These are phyloP conservation scores for Centropus bengalensis DNA, from an alignment of 2,113 vertebrate species.

Conservation along the genomic window DNA sequence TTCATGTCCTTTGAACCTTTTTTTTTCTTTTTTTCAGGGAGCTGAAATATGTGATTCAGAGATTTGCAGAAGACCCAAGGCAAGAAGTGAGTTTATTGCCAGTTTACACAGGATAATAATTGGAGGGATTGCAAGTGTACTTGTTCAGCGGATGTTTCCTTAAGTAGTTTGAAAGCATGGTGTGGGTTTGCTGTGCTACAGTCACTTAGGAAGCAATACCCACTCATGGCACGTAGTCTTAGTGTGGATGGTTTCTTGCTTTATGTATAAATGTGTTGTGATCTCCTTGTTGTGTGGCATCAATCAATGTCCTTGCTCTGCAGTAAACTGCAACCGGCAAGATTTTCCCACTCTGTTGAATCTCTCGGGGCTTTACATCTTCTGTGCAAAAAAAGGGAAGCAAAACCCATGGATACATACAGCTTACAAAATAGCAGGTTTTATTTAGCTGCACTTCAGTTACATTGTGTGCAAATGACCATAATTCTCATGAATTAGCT, in stretches of 20 bases:
- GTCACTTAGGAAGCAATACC: not conserved
- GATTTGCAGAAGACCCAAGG: slow-evolving; percentile 95
- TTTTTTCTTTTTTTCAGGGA: slow-evolving; percentile 79
- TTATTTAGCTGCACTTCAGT: not conserved
- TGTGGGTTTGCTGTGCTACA: not conserved
- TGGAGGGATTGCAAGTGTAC: not conserved
- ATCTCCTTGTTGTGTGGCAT: not conserved
- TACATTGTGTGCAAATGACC: not conserved
- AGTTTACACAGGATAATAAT: not conserved
- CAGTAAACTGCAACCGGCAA: not conserved
- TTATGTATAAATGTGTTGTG: not conserved
- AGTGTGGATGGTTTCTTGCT: not conserved
- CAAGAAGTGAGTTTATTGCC: slow-evolving; percentile 87
- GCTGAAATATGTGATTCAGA: slow-evolving; percentile 97
- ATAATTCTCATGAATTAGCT: not conserved
- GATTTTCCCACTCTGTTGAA: not conserved
- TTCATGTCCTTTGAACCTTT: not conserved
- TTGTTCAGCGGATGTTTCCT: not conserved
- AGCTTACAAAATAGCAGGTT: not conserved
- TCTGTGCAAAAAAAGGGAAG: not conserved
- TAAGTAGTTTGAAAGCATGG: not conserved
- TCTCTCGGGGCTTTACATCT: not conserved
- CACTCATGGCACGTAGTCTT: not conserved
- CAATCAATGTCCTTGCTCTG: not conserved
- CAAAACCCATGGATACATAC: not conserved